These are phyloP conservation scores for Vombatus ursinus DNA, from an alignment of 2,113 vertebrate genomes.

Conservation along the genomic window DNA sequence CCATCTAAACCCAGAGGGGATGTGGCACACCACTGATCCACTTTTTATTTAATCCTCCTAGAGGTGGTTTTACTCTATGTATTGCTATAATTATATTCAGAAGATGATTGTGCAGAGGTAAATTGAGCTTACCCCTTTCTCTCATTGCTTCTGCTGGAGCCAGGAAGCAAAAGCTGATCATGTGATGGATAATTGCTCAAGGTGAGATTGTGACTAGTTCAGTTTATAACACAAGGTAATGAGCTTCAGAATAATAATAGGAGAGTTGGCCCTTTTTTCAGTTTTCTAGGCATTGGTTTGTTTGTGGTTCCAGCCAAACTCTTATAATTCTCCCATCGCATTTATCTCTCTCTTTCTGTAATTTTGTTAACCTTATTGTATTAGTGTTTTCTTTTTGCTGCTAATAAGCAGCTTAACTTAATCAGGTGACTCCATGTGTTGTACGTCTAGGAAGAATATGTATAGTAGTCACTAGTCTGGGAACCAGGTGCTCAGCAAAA, in stretches of 20 bases:
- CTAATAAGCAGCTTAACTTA: background rate
- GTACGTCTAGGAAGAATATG: background rate
- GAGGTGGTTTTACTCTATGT: conserved; percentile 26
- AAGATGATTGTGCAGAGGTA: background rate
- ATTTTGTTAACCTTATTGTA: background rate
- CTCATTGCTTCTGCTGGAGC: background rate
- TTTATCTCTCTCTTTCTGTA: background rate
- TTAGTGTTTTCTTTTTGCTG: background rate
- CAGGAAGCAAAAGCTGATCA: background rate
- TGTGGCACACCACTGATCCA: background rate
- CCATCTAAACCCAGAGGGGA: background rate
- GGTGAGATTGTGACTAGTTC: background rate
- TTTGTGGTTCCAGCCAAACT: background rate
- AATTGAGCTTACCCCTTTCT: background rate
- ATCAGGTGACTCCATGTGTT: background rate
- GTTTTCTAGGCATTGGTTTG: background rate
- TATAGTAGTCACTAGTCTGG: background rate
- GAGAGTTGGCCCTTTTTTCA: background rate
- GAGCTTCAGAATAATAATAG: background rate
- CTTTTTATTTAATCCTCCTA: background rate
- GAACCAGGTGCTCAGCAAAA: background rate
- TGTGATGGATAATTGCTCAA: background rate
- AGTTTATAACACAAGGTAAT: background rate
- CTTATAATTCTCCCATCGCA: background rate
- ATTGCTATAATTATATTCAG: background rate